A percentile compares a stretch with the other conserved stretches of the same genome.
These are phyloP conservation scores for Suncus etruscus DNA, from an alignment of 2,113 vertebrate genomes.

Conservation along the genomic window DNA sequence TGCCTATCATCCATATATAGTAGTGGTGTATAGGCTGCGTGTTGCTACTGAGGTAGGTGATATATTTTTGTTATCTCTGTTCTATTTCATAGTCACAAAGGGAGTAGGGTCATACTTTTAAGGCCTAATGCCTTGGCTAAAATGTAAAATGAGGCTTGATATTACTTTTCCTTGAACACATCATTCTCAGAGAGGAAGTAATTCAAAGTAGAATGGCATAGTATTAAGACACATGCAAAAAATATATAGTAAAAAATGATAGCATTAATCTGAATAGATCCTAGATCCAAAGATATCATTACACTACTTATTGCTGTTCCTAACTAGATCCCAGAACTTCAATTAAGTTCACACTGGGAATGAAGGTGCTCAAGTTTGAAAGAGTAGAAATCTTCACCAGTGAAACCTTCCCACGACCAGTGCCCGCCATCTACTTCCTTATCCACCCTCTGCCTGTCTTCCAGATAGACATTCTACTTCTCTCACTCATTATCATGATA, in stretches of 20 bases:
- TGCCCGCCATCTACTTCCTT: too few species aligned
- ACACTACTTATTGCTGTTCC: neutral
- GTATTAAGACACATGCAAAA: neutral
- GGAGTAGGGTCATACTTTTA: neutral
- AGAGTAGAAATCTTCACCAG: too few species aligned
- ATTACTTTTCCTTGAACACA: constrained; percentile 8
- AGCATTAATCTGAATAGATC: constrained; percentile 35
- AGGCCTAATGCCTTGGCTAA: neutral
- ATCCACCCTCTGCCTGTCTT: too few species aligned
- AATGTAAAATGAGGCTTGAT: neutral
- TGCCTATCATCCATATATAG: neutral
- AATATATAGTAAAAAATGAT: constrained; percentile 35
- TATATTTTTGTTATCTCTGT: neutral
- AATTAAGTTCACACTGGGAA: neutral
- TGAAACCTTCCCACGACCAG: too few species aligned
- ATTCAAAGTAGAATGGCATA: constrained; percentile 14
- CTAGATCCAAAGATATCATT: neutral
- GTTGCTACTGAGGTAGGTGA: neutral
- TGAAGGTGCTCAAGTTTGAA: neutral
- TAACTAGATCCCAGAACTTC: neutral
- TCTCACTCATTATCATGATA: too few species aligned
- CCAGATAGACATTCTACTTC: too few species aligned
- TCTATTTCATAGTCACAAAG: constrained; percentile 11
- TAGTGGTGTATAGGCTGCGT: neutral
- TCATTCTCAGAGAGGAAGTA: constrained; percentile 31